These are phyloP conservation scores for Vanessa tameamea DNA, from an alignment of 1,140 invertebrate species.

Conservation along the genomic window DNA sequence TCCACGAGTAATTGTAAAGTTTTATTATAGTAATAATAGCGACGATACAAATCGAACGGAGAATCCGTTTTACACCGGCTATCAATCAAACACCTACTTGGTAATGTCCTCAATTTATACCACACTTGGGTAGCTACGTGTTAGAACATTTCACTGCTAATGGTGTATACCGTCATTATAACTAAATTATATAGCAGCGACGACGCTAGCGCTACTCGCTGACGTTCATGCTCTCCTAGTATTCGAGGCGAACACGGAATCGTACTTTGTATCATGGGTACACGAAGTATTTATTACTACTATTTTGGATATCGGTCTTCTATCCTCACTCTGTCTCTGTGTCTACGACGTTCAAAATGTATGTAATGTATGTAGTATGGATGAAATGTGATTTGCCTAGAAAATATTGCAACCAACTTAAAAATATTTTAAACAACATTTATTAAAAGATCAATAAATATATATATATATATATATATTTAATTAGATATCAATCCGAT, in stretches of 20 bases:
- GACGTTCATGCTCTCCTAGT: conserved; percentile 53
- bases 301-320: no score
- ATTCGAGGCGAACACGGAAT: conserved; percentile 44
- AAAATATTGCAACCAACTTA: no score
- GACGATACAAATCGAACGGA: conserved; percentile 12
- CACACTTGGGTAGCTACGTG: conserved; percentile 22
- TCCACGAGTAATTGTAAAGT: no score
- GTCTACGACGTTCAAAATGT: no score
- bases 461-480: no score
- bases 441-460: no score
- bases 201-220: conserved; percentile 49
- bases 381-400: no score
- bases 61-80: conserved; percentile 7
- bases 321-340: no score
- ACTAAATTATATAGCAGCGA: conserved; percentile 33
- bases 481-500: no score
- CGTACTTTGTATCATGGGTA: conserved; percentile 34
- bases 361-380: no score
- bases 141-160: conserved; percentile 40
- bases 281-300: no score
- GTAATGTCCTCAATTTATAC: conserved; percentile 28
- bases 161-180: conserved; percentile 60
- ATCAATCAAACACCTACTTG: conserved; percentile 18
- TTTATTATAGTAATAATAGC: background rate
- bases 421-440: no score